Conservation (phyloP, 2,113 vertebrate species). For the Craseonycteris thonglongyai region DNA sequence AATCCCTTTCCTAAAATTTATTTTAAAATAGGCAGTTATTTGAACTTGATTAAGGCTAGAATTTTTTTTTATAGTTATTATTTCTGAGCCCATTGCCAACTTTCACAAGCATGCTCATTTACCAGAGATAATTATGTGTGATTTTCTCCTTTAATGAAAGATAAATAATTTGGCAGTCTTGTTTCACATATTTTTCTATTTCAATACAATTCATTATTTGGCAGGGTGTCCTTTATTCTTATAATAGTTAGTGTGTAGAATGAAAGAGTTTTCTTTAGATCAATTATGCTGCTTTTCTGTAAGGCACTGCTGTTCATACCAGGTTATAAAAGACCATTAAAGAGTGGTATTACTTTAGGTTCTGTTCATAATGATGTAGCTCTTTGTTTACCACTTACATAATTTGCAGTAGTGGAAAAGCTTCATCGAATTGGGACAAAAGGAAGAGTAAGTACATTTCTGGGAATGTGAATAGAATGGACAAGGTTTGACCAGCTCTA, state of each 20-base stretch:
- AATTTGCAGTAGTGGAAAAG: conserved; percentile 50
- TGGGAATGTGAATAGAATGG: conserved; percentile 26
- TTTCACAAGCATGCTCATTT: conserved; percentile 69
- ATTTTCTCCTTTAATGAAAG: conserved; percentile 77
- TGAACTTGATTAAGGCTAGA: conserved; percentile 56
- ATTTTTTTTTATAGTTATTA: conserved; percentile 67
- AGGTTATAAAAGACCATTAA: conserved; percentile 59
- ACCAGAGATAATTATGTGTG: conserved; percentile 73
- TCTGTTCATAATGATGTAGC: conserved; percentile 54
- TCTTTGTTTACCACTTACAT: conserved; percentile 66
- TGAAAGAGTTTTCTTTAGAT: conserved; percentile 54
- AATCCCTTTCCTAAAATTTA: conserved; percentile 51
- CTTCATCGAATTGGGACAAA: conserved; percentile 57
- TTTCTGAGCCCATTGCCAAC: conserved; percentile 59
- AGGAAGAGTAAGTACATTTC: conserved; percentile 59
- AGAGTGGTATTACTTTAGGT: conserved; percentile 33
- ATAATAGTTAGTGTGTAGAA: conserved; percentile 41
- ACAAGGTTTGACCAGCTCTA: conserved; percentile 5
- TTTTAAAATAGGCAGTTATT: conserved; percentile 59
- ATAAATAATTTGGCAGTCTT: conserved; percentile 77
- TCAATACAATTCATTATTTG: conserved; percentile 67
- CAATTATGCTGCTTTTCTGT: conserved; percentile 54
- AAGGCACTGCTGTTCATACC: conserved; percentile 36
- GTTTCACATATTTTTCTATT: conserved; percentile 67
- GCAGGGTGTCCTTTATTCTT: conserved; percentile 36